These are phyloP conservation scores for Drosophila micromelanica DNA, from an alignment of 1,140 invertebrate species.

Conservation along the genomic window DNA sequence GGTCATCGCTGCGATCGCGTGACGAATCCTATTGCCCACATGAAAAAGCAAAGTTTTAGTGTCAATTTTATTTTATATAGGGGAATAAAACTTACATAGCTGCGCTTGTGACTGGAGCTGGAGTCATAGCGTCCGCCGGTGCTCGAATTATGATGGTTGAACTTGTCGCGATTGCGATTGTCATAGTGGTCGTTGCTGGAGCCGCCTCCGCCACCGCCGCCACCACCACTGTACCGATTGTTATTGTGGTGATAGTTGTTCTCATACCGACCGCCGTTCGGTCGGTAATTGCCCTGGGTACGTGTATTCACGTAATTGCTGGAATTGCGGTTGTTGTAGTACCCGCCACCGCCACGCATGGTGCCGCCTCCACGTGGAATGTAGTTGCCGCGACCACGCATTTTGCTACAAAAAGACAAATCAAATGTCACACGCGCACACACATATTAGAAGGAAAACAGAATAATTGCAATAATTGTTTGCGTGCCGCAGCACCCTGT, in stretches of 20 bases:
- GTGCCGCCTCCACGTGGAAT: constrained; percentile 69
- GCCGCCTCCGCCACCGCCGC: constrained; percentile 32
- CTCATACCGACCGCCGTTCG: constrained; percentile 67
- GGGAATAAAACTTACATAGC: constrained; percentile 57
- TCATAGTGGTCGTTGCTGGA: constrained; percentile 68
- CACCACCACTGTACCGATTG: constrained; percentile 55
- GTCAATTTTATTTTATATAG: neutral
- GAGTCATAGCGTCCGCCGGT: constrained; percentile 72
- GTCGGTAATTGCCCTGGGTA: constrained; percentile 71
- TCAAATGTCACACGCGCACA: too few relatives aligned
- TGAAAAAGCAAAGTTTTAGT: neutral
- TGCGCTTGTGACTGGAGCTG: constrained; percentile 67
- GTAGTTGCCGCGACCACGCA: constrained; percentile 77
- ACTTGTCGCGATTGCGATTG: constrained; percentile 70
- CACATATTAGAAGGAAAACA: neutral
- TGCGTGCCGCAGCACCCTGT: constrained; percentile 21
- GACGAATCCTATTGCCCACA: constrained; percentile 60
- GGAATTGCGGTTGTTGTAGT: constrained; percentile 73
- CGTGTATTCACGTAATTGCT: constrained; percentile 77
- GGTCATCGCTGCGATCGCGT: constrained; percentile 74
- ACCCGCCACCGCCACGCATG: constrained; percentile 72
- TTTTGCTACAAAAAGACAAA: constrained; percentile 37
- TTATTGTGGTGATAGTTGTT: constrained; percentile 69
- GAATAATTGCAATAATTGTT: constrained; percentile 2
- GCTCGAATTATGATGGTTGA: constrained; percentile 67